These are phyloP conservation scores for Drosophila recens DNA, from an alignment of 2,888 invertebrate genomes.

Conservation along the genomic window DNA sequence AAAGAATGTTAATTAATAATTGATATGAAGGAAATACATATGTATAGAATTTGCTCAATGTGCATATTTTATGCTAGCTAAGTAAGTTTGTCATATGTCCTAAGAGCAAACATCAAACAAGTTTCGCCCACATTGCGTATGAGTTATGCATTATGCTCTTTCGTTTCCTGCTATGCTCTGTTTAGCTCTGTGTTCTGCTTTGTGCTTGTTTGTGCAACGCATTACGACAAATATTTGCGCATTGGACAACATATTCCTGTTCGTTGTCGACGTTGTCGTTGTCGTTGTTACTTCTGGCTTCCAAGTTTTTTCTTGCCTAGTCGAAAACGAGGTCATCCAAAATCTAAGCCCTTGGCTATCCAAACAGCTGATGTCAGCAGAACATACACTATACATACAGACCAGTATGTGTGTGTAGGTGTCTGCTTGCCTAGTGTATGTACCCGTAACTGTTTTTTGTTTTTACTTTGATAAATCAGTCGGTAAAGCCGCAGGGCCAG, in stretches of 20 bases:
- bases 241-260: conserved; percentile 72
- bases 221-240: conserved; percentile 73
- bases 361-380: conserved; percentile 76
- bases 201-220: conserved; percentile 66
- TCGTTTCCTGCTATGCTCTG: conserved; percentile 39
- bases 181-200: conserved; percentile 18
- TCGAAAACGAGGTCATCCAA: conserved; percentile 67
- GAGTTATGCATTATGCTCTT: conserved; percentile 57
- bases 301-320: conserved; percentile 52
- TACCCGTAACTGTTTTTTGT: conserved; percentile 37
- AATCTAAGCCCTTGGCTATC: conserved; percentile 72
- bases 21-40: conserved; percentile 7
- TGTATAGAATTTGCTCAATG: conserved; percentile 20
- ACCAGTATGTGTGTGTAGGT: background rate
- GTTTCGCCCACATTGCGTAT: conserved; percentile 55
- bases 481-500: conserved; percentile 32
- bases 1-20: conserved; percentile 32
- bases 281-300: conserved; percentile 27
- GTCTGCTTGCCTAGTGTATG: conserved; percentile 10
- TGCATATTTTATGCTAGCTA: conserved; percentile 50
- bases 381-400: conserved; percentile 46
- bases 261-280: conserved; percentile 38
- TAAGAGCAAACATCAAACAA: conserved; percentile 53
- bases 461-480: conserved; percentile 53
- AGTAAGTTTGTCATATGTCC: conserved; percentile 49